phyloP scores from a whole-genome alignment of 1,140 invertebrate species.

The Pogonus chalceus region DNA sequence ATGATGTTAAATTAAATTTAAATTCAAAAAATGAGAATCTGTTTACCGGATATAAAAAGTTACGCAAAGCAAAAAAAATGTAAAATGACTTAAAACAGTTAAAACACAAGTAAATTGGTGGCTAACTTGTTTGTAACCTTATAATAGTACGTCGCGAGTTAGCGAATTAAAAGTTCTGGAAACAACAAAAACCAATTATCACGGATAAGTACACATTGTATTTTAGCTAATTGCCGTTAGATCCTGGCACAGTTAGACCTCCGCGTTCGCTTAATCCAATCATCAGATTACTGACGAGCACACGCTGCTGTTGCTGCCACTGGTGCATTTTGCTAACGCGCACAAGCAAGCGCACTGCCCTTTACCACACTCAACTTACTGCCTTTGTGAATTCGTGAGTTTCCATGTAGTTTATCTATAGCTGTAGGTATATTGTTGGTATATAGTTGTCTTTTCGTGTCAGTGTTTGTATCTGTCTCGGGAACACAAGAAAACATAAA shows the following conservation, averaged over 20 bases:
- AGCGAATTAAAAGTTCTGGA: too few species aligned
- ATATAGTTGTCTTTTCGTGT: too few species aligned
- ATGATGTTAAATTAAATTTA: background rate
- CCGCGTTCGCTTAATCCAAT: background rate
- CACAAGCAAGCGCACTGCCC: background rate
- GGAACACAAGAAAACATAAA: too few species aligned
- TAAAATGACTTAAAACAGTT: too few species aligned
- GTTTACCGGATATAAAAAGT: background rate
- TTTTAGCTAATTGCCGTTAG: slow-evolving; percentile 3
- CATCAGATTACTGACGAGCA: slow-evolving; percentile 3
- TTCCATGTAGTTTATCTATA: too few species aligned
- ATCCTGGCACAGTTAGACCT: background rate
- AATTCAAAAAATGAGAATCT: background rate
- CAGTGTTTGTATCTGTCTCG: too few species aligned
- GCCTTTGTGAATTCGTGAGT: too few species aligned
- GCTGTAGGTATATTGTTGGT: too few species aligned
- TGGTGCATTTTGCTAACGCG: background rate
- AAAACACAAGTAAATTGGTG: too few species aligned
- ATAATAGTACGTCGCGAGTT: too few species aligned
- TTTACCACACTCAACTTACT: background rate
- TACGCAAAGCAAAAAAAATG: slow-evolving; percentile 1
- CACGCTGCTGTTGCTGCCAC: too few species aligned
- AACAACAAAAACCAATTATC: slow-evolving; percentile 6
- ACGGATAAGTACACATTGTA: slow-evolving; percentile 2
- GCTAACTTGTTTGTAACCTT: too few species aligned